These are phyloP conservation scores for Coregonus suidteri DNA, from an alignment of 2,797 vertebrate genomes.

Conservation along the genomic window DNA sequence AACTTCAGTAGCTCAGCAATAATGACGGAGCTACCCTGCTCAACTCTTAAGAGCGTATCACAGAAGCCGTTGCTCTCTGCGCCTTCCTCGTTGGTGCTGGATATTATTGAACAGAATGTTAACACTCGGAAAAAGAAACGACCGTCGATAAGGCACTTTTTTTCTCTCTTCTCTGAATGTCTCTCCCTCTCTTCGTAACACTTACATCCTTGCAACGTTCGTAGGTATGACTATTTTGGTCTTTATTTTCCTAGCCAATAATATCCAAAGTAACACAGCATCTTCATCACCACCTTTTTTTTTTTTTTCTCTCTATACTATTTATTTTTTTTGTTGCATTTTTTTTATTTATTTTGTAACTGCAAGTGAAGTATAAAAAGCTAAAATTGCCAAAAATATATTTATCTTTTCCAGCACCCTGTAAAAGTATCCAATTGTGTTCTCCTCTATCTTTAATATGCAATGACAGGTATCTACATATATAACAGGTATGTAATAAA, in stretches of 20 bases:
- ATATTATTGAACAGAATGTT: constrained; percentile 76
- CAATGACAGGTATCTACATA: constrained; percentile 98
- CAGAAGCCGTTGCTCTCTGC: constrained; percentile 63
- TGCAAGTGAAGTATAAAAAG: constrained; percentile 98
- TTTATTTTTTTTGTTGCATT: constrained; percentile 50
- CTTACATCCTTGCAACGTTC: constrained; percentile 49
- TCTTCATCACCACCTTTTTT: constrained; percentile 44
- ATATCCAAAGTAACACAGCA: constrained; percentile 69
- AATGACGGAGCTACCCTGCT: constrained; percentile 59
- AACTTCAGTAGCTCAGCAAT: constrained; percentile 69
- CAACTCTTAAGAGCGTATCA: constrained; percentile 56
- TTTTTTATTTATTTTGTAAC: constrained; percentile 90
- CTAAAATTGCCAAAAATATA: constrained; percentile 99
- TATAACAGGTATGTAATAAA: constrained; percentile 96
- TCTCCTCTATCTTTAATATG: constrained; percentile 93
- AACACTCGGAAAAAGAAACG: constrained; percentile 76
- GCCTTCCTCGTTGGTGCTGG: constrained; percentile 72
- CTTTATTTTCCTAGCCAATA: constrained; percentile 67
- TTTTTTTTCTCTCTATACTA: constrained; percentile 71
- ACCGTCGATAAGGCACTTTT: constrained; percentile 83
- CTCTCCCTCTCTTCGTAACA: constrained; percentile 25
- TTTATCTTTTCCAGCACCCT: constrained; percentile 99
- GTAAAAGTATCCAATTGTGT: constrained; percentile 99
- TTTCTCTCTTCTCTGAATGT: constrained; percentile 52
- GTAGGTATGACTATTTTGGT: constrained; percentile 67